Evolutionary conservation across 1,140 invertebrate species (phyloP), one percentile per base, ranked within the genome.

Genomic region (Trichonephila inaurata): DNA sequence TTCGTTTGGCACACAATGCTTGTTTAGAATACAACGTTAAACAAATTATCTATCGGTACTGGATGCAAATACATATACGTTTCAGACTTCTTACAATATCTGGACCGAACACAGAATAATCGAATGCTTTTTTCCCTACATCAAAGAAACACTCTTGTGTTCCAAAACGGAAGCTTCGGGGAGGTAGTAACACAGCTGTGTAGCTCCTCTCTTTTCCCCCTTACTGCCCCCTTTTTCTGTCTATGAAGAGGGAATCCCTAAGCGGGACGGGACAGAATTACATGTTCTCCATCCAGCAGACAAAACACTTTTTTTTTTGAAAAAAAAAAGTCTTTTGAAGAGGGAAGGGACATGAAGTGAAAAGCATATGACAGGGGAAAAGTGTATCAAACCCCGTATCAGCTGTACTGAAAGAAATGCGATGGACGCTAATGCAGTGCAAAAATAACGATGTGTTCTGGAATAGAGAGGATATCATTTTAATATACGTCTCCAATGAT

Each of bases 361-460:
- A 77, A 77, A 77, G 72, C 72, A 40, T 77, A 40, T 77, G 72
- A 77, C 72, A 77, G 72, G 72, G 28, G 12, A 21, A 77, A 77
- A 77, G 72, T 77, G 72, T 77, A 5, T 19, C 72, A 6, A 33
- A 19, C 33, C 28, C 4, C 28, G 10, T 77, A 77, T 77, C 28
- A 40, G 28, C 72, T 40, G 16, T 19, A 18, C 10, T 40, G 69
- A 77, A 33, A 40, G 69, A 77, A 16, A 16, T 72, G 14, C 1
- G 24, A 77, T 40, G 72, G 5, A 1, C 14, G 14, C n/a, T 69
- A 24, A 69, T 24, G n/a, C 72, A 33, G 28, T 5, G 16, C 7
- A 33, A 16, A 40, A 40, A 40, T 40, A 40, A 40, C 2, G 33
- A 40, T 40, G 33, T 3, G 33, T 40, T 40, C 33, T 40, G 33